Conservation (phyloP, 2,797 vertebrate species). For the Sebastes hubbsi region DNA sequence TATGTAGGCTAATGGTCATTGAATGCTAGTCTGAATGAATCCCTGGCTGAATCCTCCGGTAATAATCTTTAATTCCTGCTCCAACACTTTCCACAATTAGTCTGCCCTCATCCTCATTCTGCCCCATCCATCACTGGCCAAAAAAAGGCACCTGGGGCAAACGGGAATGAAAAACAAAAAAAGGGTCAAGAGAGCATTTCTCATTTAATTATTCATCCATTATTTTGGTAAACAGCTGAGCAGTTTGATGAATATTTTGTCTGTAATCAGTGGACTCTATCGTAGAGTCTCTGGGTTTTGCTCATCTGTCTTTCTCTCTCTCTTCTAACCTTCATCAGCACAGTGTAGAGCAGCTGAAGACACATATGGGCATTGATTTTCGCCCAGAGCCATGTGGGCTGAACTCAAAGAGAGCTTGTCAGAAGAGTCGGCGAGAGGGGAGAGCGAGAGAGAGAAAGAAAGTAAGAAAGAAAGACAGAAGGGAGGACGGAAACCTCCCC, state of each 20-base stretch:
- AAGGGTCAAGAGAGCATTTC: constrained; percentile 67
- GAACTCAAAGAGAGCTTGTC: constrained; percentile 80
- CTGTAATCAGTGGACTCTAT: constrained; percentile 58
- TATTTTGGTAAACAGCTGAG: constrained; percentile 72
- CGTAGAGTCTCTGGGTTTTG: constrained; percentile 46
- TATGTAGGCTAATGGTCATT: constrained; percentile 88
- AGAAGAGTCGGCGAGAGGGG: constrained; percentile 66
- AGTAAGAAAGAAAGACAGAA: constrained; percentile 60
- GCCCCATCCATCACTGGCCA: constrained; percentile 82
- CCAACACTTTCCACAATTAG: constrained; percentile 91
- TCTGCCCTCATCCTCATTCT: constrained; percentile 68
- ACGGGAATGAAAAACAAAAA: constrained; percentile 49
- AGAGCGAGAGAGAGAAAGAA: constrained; percentile 41
- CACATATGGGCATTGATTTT: constrained; percentile 86
- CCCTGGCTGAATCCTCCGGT: constrained; percentile 87
- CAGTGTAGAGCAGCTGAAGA: constrained; percentile 81
- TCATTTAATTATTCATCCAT: constrained; percentile 76
- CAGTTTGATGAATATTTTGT: constrained; percentile 73
- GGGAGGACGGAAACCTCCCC: constrained; percentile 67
- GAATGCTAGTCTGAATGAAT: constrained; percentile 82
- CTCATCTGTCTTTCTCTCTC: constrained; percentile 58
- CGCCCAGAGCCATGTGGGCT: constrained; percentile 81
- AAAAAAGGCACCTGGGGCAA: constrained; percentile 82
- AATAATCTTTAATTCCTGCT: constrained; percentile 93
- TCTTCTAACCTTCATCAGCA: constrained; percentile 77